These are phyloP conservation scores for Chrysochloris asiatica DNA, from an alignment of 2,113 vertebrate genomes.

Conservation along the genomic window DNA sequence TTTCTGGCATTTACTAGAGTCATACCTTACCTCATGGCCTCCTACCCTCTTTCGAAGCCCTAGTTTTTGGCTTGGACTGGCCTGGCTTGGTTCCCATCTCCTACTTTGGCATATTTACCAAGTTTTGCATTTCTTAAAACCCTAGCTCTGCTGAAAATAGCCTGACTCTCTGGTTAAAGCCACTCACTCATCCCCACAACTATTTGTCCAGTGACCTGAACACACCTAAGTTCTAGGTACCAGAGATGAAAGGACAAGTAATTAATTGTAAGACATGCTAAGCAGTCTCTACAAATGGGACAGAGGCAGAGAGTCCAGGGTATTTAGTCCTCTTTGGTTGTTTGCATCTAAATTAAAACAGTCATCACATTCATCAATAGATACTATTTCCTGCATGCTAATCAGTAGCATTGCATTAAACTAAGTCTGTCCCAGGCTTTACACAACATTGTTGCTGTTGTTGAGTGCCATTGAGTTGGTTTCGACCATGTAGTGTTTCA, in stretches of 20 bases:
- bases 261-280: background rate
- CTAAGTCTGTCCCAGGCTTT: background rate
- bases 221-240: background rate
- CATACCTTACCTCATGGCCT: rapidly evolving
- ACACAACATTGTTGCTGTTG: no score
- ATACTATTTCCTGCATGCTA: slow-evolving; percentile 5
- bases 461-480: no score
- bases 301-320: background rate
- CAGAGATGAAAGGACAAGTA: background rate
- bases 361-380: slow-evolving; percentile 13
- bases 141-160: background rate
- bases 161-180: background rate
- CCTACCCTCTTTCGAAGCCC: background rate
- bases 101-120: background rate
- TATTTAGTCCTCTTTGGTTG: background rate
- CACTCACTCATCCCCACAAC: background rate
- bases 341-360: background rate
- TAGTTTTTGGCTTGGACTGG: background rate
- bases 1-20: rapidly evolving
- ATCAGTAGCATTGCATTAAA: background rate
- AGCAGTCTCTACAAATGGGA: background rate
- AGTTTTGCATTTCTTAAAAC: slow-evolving; percentile 32
- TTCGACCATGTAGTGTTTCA: no score
- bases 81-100: background rate
- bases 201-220: background rate